Evolutionary conservation across 1,140 invertebrate genomes (phyloP).

Genomic region (Rhyacophila brunnea): DNA sequence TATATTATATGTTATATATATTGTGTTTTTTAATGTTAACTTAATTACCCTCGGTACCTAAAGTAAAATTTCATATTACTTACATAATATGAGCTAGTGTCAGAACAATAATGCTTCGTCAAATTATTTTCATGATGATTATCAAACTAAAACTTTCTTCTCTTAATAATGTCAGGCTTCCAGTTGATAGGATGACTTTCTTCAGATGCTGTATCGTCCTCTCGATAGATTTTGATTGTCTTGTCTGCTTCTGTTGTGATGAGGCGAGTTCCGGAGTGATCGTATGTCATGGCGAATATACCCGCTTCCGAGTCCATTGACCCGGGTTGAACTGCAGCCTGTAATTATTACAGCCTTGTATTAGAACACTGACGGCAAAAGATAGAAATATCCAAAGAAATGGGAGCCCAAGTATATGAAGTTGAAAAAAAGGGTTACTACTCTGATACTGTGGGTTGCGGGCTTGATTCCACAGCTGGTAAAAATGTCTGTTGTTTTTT

Average conservation of each 20-base stretch:
- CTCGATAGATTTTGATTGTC: constrained; percentile 98
- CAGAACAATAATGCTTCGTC: no score
- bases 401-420: constrained; percentile 14
- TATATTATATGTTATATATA: no score
- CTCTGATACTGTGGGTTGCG: no score
- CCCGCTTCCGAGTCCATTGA: constrained; percentile 99
- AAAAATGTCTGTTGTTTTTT: no score
- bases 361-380: neutral
- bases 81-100: no score
- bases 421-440: no score
- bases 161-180: constrained; percentile 92
- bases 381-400: constrained; percentile 6
- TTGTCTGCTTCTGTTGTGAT: constrained; percentile 99
- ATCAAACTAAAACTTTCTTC: constrained; percentile 86
- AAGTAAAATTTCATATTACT: no score
- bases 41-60: no score
- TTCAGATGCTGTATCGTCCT: constrained; percentile 94
- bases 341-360: constrained; percentile 35
- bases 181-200: constrained; percentile 96
- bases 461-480: no score
- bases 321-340: constrained; percentile 95
- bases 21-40: no score
- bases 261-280: constrained; percentile 88
- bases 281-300: constrained; percentile 94
- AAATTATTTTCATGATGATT: no score